Evolutionary conservation across 2,888 invertebrate species (phyloP).

Genomic region (Hyposoter dolosus): DNA sequence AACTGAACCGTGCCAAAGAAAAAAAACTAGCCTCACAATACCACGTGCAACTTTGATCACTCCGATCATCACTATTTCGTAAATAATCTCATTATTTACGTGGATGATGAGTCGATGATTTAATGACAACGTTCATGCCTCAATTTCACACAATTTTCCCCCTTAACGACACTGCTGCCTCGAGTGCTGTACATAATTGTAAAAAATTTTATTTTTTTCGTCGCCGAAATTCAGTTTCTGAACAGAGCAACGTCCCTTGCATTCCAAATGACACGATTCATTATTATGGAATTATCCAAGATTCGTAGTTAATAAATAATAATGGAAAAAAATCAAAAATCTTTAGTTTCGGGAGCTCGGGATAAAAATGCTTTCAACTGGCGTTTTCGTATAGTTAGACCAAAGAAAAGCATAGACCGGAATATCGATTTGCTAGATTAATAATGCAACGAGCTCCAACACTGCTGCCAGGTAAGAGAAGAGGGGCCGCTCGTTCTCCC

Average conservation of each 20-base stretch:
- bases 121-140: no score
- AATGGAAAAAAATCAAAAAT: neutral
- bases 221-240: no score
- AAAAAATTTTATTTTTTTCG: no score
- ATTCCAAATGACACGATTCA: neutral
- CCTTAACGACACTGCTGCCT: no score
- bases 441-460: conserved; percentile 78
- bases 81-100: no score
- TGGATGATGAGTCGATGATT: no score
- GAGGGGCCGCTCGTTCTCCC: conserved; percentile 35
- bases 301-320: neutral
- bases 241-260: no score
- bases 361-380: neutral
- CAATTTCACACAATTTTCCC: no score
- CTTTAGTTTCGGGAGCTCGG: neutral
- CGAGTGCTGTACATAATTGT: no score
- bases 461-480: conserved; percentile 53
- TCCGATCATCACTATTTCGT: neutral
- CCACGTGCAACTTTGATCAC: neutral
- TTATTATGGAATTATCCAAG: neutral
- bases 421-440: conserved; percentile 80
- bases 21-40: no score
- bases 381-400: conserved; percentile 3
- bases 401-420: conserved; percentile 72
- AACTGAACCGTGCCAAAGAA: no score